Evolutionary conservation across 2,888 invertebrate genomes (phyloP).

Genomic region (Cheilosia grossa): DNA sequence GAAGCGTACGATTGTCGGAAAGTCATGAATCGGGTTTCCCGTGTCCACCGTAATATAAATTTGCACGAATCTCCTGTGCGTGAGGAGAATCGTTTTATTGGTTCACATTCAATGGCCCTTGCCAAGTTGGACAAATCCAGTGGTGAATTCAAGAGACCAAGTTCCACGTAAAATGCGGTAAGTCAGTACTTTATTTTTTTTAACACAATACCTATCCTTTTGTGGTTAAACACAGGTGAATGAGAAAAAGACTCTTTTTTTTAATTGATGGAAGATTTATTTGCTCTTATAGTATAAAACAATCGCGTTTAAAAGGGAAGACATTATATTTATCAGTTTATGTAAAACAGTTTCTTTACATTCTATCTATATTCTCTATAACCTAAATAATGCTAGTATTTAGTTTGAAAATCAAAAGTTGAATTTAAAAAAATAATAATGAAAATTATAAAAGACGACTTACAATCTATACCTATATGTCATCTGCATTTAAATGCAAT

Average conservation of each 20-base stretch:
- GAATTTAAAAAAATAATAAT: constrained; percentile 7
- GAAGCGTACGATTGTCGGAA: too few species aligned
- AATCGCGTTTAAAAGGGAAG: constrained; percentile 29
- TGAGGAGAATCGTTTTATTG: too few species aligned
- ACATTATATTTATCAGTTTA: constrained; percentile 41
- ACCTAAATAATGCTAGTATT: background rate
- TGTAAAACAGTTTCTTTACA: constrained; percentile 1
- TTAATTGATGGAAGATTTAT: constrained; percentile 34
- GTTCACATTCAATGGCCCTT: too few species aligned
- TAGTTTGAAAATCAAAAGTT: constrained; percentile 3
- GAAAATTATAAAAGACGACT: constrained; percentile 1
- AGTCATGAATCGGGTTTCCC: too few species aligned
- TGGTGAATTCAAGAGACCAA: too few species aligned
- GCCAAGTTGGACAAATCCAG: too few species aligned
- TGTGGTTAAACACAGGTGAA: too few species aligned
- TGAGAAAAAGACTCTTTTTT: background rate
- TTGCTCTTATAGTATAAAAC: constrained; percentile 24
- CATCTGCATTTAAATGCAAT: constrained; percentile 27
- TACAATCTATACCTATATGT: constrained; percentile 9
- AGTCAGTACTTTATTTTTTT: too few species aligned
- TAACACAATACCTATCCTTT: too few species aligned
- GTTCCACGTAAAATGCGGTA: too few species aligned
- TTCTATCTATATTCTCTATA: constrained; percentile 7
- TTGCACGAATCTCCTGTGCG: too few species aligned
- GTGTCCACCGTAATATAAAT: too few species aligned